Base-by-base conservation (phyloP, 2,888 invertebrate genomes). In the Zygogramma bicolorata region DNA sequence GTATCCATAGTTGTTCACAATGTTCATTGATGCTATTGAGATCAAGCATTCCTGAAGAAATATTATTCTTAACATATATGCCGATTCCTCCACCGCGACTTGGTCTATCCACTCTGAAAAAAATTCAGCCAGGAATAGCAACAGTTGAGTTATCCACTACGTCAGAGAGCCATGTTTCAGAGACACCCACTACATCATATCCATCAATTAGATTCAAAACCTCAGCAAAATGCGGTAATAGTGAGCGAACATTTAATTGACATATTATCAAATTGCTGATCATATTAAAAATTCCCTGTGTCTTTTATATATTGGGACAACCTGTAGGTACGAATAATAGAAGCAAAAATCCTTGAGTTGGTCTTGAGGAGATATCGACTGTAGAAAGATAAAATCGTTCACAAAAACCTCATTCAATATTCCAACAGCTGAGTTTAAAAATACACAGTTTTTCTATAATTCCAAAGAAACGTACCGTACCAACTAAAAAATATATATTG, bases 231-330 rank as follows among this genome's bases (percentile, higher is more conserved):
- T 59, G 29, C 31, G 59, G 59, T 60, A 60, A 34, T n/a, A 60
- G 29, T 38, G 61, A 61, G 40, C 61, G 38, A 18, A 38, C 61
- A 34, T 61, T 61, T 40, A 61, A 38, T 61, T 61, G 20, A 61
- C 61, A 38, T 61, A 61, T 38, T 61, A 38, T 61, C 40, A 61
- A 61, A 61, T 61, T 61, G 40, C 40, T 40, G 40, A 61, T 61
- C 38, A 61, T 61, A 25, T 8, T 20, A 61, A 40, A 38, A 38
- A 18, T 38, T 40, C 20, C 18, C 22, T 61, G 34, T n/a, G n/a
- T n/a, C 34, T 31, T 29, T 15, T 60, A 31, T 38, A 60, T 60
- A 34, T 34, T 60, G 34, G 60, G 18, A 15, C 60, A 60, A 13
- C 15, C n/a, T n/a, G n/a, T n/a, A n/a, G n/a, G n/a, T n/a, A n/a